A percentile compares a stretch with the other conserved stretches of the same genome.
These are phyloP conservation scores for Clunio marinus DNA, from an alignment of 2,888 invertebrate species.

Conservation along the genomic window DNA sequence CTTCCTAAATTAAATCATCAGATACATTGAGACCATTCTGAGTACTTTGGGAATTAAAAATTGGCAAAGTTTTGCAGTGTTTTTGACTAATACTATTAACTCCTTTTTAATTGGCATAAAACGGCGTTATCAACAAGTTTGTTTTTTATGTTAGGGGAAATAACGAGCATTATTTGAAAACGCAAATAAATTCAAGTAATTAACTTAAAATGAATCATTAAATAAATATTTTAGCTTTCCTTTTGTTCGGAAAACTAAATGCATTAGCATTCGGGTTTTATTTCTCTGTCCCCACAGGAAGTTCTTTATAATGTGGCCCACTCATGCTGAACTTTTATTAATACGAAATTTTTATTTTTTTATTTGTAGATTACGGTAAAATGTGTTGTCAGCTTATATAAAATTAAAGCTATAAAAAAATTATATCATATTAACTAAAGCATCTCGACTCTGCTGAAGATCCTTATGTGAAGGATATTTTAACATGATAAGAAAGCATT, in stretches of 20 bases:
- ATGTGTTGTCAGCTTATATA: conserved; percentile 35
- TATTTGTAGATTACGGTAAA: conserved; percentile 40
- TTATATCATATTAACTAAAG: background rate
- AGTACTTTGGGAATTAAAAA: too few species aligned
- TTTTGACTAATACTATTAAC: too few species aligned
- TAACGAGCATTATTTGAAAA: too few species aligned
- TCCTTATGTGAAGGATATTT: background rate
- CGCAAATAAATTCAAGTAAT: too few species aligned
- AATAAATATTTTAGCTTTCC: too few species aligned
- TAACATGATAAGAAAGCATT: background rate
- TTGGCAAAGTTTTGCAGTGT: too few species aligned
- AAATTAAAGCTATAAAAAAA: background rate
- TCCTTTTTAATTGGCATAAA: too few species aligned
- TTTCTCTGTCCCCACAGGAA: background rate
- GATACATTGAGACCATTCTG: too few species aligned
- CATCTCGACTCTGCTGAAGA: background rate
- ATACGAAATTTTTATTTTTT: conserved; percentile 34
- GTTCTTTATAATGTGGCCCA: background rate
- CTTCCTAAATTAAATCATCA: too few species aligned
- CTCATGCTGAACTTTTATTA: conserved; percentile 25
- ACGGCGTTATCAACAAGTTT: background rate
- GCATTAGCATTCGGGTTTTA: background rate
- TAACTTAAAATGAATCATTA: too few species aligned
- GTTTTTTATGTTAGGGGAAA: too few species aligned
- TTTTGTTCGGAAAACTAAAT: too few species aligned